Percentiles rank a stretch among this genome's conserved stretches.
phyloP scores from a whole-genome alignment of 2,113 vertebrate species.

The Nothocercus julius region DNA sequence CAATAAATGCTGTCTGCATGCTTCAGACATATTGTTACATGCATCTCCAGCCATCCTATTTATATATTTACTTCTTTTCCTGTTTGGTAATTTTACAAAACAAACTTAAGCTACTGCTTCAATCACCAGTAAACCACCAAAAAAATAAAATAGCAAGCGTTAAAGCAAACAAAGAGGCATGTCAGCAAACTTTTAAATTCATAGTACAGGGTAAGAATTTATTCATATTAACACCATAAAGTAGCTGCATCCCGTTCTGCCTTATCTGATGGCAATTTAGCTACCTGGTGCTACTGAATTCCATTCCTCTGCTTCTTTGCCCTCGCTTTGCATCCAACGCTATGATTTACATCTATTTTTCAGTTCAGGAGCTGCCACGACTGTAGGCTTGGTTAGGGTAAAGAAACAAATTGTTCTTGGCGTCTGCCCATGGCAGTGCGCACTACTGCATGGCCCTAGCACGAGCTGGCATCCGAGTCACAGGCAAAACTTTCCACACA shows the following conservation, averaged over 20 bases:
- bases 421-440: neutral
- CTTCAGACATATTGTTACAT: neutral
- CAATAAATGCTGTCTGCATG: neutral
- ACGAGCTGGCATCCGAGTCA: neutral
- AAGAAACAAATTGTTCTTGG: neutral
- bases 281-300: rapidly evolving
- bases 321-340: neutral
- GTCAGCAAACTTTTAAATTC: neutral
- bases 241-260: neutral
- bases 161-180: neutral
- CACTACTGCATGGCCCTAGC: neutral
- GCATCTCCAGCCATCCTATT: neutral
- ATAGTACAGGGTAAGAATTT: neutral
- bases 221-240: neutral
- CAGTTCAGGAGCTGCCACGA: neutral
- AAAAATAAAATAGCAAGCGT: neutral
- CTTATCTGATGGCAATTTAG: neutral
- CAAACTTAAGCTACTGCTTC: neutral
- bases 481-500: neutral
- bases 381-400: neutral
- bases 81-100: neutral
- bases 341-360: neutral
- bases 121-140: neutral
- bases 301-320: neutral
- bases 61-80: neutral